These are phyloP conservation scores for Lemur catta DNA, from an alignment of 2,797 vertebrate genomes.

Conservation along the genomic window DNA sequence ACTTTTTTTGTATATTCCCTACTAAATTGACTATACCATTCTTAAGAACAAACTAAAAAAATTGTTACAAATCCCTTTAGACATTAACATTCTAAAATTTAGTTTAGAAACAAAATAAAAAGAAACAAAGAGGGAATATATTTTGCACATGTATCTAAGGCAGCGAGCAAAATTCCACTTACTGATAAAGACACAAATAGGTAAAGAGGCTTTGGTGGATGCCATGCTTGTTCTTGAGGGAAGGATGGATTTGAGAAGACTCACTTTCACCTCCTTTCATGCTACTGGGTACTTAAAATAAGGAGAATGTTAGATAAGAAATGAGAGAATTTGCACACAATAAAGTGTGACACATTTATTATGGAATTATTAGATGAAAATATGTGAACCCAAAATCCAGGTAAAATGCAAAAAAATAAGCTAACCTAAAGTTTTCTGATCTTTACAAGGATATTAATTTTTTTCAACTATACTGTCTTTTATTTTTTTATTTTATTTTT, in stretches of 20 bases:
- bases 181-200: background rate
- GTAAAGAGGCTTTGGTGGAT: constrained; percentile 48
- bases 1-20: constrained; percentile 48
- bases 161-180: constrained; percentile 37
- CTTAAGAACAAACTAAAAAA: constrained; percentile 60
- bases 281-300: background rate
- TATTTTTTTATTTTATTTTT: too few species aligned
- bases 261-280: background rate
- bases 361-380: constrained; percentile 31
- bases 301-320: background rate
- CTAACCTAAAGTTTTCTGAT: background rate
- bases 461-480: too few species aligned
- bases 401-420: background rate
- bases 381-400: background rate
- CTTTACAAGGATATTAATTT: background rate
- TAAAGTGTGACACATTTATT: background rate
- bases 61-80: constrained; percentile 12
- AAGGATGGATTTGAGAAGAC: constrained; percentile 41
- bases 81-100: constrained; percentile 50
- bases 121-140: background rate
- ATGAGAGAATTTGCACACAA: background rate
- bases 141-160: background rate
- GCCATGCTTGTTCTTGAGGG: background rate
- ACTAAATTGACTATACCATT: constrained; percentile 57
- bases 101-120: constrained; percentile 7